Conservation (phyloP, 2,888 invertebrate species). For the Lasioglossum lativentre region DNA sequence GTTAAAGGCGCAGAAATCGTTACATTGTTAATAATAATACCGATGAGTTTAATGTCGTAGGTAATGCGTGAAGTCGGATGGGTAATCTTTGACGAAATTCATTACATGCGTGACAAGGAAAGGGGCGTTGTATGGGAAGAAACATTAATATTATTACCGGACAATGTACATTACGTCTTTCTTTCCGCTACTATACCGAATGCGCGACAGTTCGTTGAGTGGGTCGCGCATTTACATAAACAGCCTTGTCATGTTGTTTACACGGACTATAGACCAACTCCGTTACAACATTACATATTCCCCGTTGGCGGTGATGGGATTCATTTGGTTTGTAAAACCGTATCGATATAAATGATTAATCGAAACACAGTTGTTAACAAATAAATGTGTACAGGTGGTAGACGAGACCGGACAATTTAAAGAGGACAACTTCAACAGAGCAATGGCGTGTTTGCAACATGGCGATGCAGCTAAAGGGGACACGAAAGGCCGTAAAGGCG, state of each 20-base stretch:
- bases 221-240: constrained; percentile 97
- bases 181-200: constrained; percentile 99
- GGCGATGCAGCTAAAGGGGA: constrained; percentile 95
- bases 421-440: constrained; percentile 99
- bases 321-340: constrained; percentile 90
- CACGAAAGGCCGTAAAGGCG: constrained; percentile 91
- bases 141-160: constrained; percentile 97
- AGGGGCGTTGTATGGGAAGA: constrained; percentile 99
- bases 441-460: constrained; percentile 95
- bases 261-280: constrained; percentile 98
- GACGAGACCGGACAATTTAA: constrained; percentile 93
- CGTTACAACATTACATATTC: constrained; percentile 98
- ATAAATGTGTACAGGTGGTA: constrained; percentile 75
- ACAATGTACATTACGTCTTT: constrained; percentile 99
- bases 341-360: neutral
- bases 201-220: constrained; percentile 97
- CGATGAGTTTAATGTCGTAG: constrained; percentile 60
- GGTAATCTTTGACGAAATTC: constrained; percentile 99
- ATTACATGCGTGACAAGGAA: constrained; percentile 99
- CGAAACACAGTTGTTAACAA: neutral
- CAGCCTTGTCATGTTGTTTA: constrained; percentile 99
- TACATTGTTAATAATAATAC: neutral
- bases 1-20: neutral
- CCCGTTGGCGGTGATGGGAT: constrained; percentile 98
- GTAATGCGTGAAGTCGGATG: constrained; percentile 99